These are phyloP conservation scores for Poecilia latipinna DNA, from an alignment of 2,113 vertebrate species.

Conservation along the genomic window DNA sequence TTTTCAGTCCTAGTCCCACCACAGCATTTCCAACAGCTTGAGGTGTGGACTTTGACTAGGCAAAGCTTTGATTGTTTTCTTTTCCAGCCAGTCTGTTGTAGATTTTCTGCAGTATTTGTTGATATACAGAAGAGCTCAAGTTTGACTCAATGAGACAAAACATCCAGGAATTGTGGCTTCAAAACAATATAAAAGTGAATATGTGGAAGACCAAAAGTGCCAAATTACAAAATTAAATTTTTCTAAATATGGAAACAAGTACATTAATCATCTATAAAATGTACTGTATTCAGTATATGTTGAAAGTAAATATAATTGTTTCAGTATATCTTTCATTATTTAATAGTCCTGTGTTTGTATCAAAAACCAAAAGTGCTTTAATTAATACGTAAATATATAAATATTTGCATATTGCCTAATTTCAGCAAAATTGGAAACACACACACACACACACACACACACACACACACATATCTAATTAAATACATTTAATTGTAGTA, in stretches of 20 bases:
- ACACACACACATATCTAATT: too few relatives aligned
- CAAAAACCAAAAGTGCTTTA: too few relatives aligned
- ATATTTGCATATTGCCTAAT: too few relatives aligned
- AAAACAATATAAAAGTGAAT: not conserved
- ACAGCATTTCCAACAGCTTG: not conserved
- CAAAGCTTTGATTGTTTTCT: not conserved
- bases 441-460: too few relatives aligned
- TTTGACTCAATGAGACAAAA: not conserved
- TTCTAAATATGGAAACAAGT: not conserved
- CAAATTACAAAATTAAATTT: not conserved
- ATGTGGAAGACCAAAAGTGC: not conserved
- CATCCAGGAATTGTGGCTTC: not conserved
- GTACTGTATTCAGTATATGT: not conserved
- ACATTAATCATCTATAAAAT: not conserved
- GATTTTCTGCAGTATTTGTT: not conserved
- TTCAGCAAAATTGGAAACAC: too few relatives aligned
- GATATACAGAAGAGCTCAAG: not conserved
- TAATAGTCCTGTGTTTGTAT: too few relatives aligned
- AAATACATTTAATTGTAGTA: too few relatives aligned
- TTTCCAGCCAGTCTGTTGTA: not conserved
- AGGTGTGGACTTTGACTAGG: not conserved
- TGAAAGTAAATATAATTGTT: too few relatives aligned
- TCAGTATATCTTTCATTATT: too few relatives aligned
- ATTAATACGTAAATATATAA: too few relatives aligned
- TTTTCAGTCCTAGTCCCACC: not conserved